Evolutionary conservation across 2,888 invertebrate species (phyloP).

Genomic region (Drosophila birchii): DNA sequence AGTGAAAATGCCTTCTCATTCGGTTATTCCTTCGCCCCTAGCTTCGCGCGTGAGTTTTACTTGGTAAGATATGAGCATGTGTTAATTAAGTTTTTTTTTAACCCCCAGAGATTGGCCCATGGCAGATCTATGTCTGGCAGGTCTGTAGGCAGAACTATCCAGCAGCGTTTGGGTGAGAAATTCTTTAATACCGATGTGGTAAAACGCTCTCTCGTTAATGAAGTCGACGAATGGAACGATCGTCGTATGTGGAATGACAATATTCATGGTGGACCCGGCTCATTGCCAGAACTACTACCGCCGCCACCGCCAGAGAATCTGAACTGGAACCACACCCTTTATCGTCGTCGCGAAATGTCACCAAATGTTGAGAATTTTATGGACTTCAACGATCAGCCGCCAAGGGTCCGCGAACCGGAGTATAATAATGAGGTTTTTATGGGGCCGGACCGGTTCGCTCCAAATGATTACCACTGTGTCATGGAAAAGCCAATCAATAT

Average conservation of each 20-base stretch:
- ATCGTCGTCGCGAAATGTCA: not conserved
- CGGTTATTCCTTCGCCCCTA: not conserved
- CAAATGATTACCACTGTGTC: not conserved
- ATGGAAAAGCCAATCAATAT: not conserved
- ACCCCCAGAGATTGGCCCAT: not conserved
- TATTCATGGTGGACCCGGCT: not conserved
- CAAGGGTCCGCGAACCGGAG: not conserved
- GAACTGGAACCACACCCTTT: not conserved
- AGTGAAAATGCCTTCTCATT: slow-evolving; percentile 7
- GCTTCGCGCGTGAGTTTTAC: slow-evolving; percentile 7
- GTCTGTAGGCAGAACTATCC: not conserved
- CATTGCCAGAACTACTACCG: not conserved
- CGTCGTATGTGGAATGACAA: slow-evolving; percentile 2
- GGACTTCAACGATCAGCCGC: not conserved
- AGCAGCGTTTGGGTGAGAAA: not conserved
- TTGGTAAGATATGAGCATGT: not conserved
- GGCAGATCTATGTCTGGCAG: not conserved
- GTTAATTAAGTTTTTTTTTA: not conserved
- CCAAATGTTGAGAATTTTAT: not conserved
- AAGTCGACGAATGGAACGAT: not conserved
- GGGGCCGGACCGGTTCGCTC: not conserved
- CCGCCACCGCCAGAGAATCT: slow-evolving; percentile 6
- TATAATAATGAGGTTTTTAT: not conserved
- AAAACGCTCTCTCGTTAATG: not conserved
- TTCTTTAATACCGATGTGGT: not conserved